Evolutionary conservation across 2,113 vertebrate species (phyloP).

Genomic region (Oenanthe oenanthe): DNA sequence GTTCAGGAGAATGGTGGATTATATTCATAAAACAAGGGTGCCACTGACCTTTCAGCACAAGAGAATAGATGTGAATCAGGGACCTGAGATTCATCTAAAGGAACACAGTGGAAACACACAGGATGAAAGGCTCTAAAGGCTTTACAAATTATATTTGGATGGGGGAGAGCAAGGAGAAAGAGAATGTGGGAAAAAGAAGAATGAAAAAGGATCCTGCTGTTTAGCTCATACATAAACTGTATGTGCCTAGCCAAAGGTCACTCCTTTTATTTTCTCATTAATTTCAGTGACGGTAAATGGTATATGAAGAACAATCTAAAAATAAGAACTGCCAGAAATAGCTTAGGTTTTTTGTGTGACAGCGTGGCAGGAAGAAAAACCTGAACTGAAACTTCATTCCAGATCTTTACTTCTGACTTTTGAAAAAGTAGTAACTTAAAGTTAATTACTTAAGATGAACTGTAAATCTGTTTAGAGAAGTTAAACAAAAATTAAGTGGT

Average conservation of each 20-base stretch:
- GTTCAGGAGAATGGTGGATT: not conserved
- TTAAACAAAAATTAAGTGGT: not conserved
- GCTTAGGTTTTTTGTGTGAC: conserved; percentile 8
- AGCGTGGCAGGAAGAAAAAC: not conserved
- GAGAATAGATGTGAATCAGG: conserved; percentile 16
- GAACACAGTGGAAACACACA: conserved; percentile 16
- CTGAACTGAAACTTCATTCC: not conserved
- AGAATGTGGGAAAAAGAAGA: conserved; percentile 48
- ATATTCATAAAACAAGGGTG: conserved; percentile 34
- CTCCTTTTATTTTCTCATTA: conserved; percentile 62
- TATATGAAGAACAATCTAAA: conserved; percentile 56
- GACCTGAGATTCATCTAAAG: not conserved
- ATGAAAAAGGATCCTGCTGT: conserved; percentile 38
- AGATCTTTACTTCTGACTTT: not conserved
- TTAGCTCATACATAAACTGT: conserved; percentile 54
- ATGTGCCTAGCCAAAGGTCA: conserved; percentile 68
- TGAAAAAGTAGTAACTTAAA: conserved; percentile 8
- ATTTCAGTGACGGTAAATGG: conserved; percentile 11
- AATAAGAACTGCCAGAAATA: conserved; percentile 47
- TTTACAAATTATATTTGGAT: conserved; percentile 50
- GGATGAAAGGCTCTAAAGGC: conserved; percentile 22
- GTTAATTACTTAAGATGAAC: not conserved
- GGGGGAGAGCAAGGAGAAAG: conserved; percentile 17
- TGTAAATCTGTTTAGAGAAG: not conserved
- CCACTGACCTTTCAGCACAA: conserved; percentile 18